These are phyloP conservation scores for Cassiopea andromeda DNA, from an alignment of 30 jellyfish, hydroid and myxozoan genomes.

Conservation along the genomic window DNA sequence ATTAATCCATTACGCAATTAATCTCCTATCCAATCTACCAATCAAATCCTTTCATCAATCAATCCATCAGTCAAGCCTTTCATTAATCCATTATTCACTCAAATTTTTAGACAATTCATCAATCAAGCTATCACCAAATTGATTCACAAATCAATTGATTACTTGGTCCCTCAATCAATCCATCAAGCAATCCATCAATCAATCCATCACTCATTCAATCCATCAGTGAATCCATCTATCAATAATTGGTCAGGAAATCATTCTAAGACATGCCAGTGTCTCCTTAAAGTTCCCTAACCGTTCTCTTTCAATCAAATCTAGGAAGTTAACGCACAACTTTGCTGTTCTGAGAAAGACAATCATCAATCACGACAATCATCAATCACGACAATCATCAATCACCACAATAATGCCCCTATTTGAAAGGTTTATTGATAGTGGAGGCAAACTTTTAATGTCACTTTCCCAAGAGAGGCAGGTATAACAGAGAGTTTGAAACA, in stretches of 20 bases:
- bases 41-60: not conserved
- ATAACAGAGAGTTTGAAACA: not conserved
- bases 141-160: not conserved
- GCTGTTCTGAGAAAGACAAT: not conserved
- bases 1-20: no score
- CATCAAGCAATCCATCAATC: not conserved
- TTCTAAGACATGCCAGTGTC: not conserved
- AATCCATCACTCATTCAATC: not conserved
- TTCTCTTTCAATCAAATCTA: not conserved
- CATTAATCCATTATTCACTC: no score
- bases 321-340: not conserved
- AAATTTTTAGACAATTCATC: no score
- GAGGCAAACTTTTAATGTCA: not conserved
- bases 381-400: not conserved
- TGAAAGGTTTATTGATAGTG: not conserved
- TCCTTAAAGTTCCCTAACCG: no score
- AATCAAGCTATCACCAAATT: not conserved
- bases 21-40: no score
- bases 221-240: not conserved
- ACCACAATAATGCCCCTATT: not conserved
- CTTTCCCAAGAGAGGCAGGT: not conserved
- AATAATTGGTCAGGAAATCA: not conserved
- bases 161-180: conserved; percentile 4
- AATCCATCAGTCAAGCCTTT: no score
- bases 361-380: not conserved